phyloP scores from a whole-genome alignment of 2,113 vertebrate genomes.

The Scophthalmus maximus region DNA sequence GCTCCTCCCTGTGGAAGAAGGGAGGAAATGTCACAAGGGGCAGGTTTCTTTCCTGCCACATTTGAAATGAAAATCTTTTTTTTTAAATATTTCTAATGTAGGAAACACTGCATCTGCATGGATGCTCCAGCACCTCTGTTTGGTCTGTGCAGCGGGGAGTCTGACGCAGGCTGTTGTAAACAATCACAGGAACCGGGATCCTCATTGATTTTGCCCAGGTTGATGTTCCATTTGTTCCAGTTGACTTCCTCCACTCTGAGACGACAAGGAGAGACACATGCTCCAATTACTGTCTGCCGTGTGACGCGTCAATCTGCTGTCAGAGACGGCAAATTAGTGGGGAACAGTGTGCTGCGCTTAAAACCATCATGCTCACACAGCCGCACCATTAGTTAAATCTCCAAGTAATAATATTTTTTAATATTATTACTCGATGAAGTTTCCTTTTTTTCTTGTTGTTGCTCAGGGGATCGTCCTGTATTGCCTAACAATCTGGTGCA shows the following conservation, averaged over 20 bases:
- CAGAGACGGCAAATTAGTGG: conserved; percentile 50
- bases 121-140: conserved; percentile 38
- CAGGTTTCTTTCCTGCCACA: not conserved
- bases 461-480: not conserved
- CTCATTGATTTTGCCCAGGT: conserved; percentile 93
- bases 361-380: conserved; percentile 39
- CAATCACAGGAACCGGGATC: conserved; percentile 87
- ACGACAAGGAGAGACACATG: conserved; percentile 69
- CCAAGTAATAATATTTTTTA: conserved; percentile 15
- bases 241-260: conserved; percentile 95
- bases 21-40: not conserved
- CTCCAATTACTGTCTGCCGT: conserved; percentile 63
- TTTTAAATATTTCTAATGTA: too few relatives aligned
- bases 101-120: not conserved
- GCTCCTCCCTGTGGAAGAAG: conserved; percentile 74
- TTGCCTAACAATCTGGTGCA: not conserved
- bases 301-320: conserved; percentile 63
- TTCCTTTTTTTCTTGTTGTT: not conserved
- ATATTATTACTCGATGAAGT: not conserved
- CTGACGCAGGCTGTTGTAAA: not conserved
- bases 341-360: conserved; percentile 21
- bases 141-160: not conserved
- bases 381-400: conserved; percentile 21
- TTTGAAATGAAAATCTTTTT: too few relatives aligned
- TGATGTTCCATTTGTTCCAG: conserved; percentile 97